Evolutionary conservation across 2,888 invertebrate species (phyloP), one percentile per base, ranked within the genome.

Genomic region (Nymphalis c-album): DNA sequence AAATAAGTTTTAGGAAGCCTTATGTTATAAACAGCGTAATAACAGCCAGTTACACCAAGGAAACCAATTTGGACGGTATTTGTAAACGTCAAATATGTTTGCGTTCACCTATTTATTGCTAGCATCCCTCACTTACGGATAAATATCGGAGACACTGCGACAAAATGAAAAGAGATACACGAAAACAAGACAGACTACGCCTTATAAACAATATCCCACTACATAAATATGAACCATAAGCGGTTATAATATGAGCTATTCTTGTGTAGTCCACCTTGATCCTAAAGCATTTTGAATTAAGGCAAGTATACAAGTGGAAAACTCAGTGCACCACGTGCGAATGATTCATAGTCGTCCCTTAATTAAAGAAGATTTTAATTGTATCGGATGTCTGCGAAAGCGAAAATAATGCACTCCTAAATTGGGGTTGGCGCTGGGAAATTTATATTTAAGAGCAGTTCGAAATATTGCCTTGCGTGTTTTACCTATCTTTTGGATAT

Each of bases 301-400:
- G 84, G 82, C 80, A 80, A 76, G 85, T 86, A 84, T 85, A 89
- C 87, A 87, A 90, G 87, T 88, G 90, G 91, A 92, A 91, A 91
- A 91, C 88, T 91, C 88, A 81, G 88, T 86, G 92, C 91, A 88
- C 93, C 93, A 93, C 92, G 93, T 93, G 93, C 92, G 87, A 92
- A 92, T 93, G 92, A 93, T 93, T 91, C 88, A 93, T 90, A 79
- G 86, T 81, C 85, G 85, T 88, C 88, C 92, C 92, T 93, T 93
- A 93, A 93, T 93, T 93, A 93, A 92, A 93, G 93, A 92, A 92
- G 92, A 92, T 93, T 92, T 92, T 92, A 93, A 92, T 92, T 92
- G 92, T 92, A 92, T 92, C 90, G 91, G 91, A 91, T 91, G 92
- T 90, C 91, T 90, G 90, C 87, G 90, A 89, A 92, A 91, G 89